Percentiles rank a stretch among this genome's conserved stretches.
phyloP scores from a whole-genome alignment of 2,888 invertebrate species.

The Andrena trimmerana region DNA sequence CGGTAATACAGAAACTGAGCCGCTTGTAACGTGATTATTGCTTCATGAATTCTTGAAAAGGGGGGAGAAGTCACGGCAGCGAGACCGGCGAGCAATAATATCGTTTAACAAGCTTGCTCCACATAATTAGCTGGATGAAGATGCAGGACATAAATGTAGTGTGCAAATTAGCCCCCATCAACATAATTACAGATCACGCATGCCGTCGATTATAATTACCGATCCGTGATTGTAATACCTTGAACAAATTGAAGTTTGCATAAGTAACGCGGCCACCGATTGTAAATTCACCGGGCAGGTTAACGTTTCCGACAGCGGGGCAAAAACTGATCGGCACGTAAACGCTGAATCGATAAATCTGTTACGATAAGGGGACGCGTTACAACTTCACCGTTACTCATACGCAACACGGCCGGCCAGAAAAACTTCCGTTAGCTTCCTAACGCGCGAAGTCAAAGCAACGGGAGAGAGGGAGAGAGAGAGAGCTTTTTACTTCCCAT shows the following conservation, averaged over 20 bases:
- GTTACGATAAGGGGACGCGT: conserved; percentile 56
- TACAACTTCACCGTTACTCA: conserved; percentile 59
- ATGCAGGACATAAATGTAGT: conserved; percentile 11
- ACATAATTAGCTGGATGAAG: conserved; percentile 18
- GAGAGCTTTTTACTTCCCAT: conserved; percentile 44
- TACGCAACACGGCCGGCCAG: conserved; percentile 33
- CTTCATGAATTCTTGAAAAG: not conserved
- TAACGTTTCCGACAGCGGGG: conserved; percentile 23
- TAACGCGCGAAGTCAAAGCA: conserved; percentile 46
- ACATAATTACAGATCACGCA: conserved; percentile 43
- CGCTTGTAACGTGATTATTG: not conserved
- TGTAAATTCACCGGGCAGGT: conserved; percentile 27
- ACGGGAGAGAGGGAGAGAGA: conserved; percentile 8
- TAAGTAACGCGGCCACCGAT: not conserved
- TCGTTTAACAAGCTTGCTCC: conserved; percentile 18
- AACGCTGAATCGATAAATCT: conserved; percentile 58
- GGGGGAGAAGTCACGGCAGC: not conserved
- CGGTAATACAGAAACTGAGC: not conserved
- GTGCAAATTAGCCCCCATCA: conserved; percentile 41
- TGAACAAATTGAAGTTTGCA: conserved; percentile 36
- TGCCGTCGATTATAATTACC: conserved; percentile 34
- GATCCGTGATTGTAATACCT: conserved; percentile 22
- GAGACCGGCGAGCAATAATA: not conserved
- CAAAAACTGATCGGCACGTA: conserved; percentile 45
- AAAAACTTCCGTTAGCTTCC: conserved; percentile 61